Evolutionary conservation across 2,113 vertebrate species (phyloP).

Genomic region (Zosterops borbonicus): DNA sequence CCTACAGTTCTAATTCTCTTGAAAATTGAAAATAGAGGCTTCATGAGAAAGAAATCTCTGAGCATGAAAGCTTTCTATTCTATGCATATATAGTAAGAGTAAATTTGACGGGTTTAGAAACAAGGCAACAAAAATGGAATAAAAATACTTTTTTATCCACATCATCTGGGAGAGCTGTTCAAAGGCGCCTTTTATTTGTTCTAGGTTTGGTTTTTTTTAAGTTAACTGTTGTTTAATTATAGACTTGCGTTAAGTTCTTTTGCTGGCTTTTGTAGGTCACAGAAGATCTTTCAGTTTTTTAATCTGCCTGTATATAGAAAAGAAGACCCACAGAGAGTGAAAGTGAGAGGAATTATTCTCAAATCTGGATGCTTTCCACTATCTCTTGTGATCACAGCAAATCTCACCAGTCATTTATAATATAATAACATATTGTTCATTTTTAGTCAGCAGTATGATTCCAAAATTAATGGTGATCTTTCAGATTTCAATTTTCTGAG

Average conservation of each 20-base stretch:
- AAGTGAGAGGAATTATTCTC: background rate
- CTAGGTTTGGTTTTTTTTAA: background rate
- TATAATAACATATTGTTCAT: background rate
- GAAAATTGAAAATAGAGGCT: constrained; percentile 9
- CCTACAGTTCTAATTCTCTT: background rate
- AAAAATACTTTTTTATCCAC: background rate
- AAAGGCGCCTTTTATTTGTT: background rate
- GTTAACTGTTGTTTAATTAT: constrained; percentile 9
- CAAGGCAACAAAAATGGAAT: background rate
- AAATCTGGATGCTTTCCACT: background rate
- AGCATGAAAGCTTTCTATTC: background rate
- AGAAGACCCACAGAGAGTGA: constrained; percentile 16
- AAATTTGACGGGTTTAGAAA: background rate
- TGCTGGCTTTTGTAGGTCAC: constrained; percentile 22
- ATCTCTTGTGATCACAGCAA: constrained; percentile 38
- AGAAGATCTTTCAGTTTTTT: background rate
- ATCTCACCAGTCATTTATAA: constrained; percentile 38
- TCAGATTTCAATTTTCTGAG: background rate
- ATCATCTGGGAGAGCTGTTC: background rate
- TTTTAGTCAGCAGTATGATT: background rate
- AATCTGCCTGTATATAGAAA: background rate
- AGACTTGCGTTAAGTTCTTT: background rate
- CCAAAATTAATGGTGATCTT: background rate
- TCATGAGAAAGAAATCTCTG: background rate
- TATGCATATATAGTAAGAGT: background rate